Percentiles rank a stretch among this genome's conserved stretches.
phyloP scores from a whole-genome alignment of 2,797 vertebrate genomes.

The Gallinago nigripennis region DNA sequence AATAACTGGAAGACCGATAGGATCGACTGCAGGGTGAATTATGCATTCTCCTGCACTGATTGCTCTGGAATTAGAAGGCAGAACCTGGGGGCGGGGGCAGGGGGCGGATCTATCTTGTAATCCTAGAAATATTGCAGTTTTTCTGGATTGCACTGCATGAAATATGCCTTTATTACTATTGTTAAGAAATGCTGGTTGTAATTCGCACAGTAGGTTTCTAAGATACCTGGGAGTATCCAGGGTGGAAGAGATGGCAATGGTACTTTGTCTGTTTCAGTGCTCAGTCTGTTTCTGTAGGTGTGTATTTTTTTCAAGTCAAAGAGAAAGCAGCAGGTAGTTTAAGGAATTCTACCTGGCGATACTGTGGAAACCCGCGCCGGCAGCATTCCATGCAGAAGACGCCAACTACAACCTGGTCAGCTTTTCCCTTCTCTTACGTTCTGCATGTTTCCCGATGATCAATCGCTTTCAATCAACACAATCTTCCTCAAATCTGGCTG shows the following conservation, averaged over 20 bases:
- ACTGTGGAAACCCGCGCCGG: background rate
- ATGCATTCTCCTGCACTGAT: background rate
- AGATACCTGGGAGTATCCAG: background rate
- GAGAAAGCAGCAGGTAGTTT: background rate
- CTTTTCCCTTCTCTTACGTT: background rate
- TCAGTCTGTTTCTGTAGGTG: background rate
- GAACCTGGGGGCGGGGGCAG: background rate
- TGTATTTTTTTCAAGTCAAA: background rate
- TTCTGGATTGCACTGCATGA: background rate
- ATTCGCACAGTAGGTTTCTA: background rate
- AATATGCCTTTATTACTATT: background rate
- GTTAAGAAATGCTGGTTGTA: constrained; percentile 12
- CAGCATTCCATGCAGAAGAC: background rate
- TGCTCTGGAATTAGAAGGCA: background rate
- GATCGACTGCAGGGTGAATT: background rate
- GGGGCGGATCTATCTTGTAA: background rate
- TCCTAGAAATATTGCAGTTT: constrained; percentile 24
- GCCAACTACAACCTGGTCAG: background rate
- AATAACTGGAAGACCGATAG: background rate
- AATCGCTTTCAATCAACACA: background rate
- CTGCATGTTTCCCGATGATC: accelerated
- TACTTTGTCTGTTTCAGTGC: background rate
- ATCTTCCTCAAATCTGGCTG: background rate
- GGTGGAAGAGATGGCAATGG: background rate
- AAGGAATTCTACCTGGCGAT: background rate